Percentiles rank a stretch among this genome's conserved stretches.
phyloP scores from a whole-genome alignment of 2,797 vertebrate species.

The Dromococcyx pavoninus region DNA sequence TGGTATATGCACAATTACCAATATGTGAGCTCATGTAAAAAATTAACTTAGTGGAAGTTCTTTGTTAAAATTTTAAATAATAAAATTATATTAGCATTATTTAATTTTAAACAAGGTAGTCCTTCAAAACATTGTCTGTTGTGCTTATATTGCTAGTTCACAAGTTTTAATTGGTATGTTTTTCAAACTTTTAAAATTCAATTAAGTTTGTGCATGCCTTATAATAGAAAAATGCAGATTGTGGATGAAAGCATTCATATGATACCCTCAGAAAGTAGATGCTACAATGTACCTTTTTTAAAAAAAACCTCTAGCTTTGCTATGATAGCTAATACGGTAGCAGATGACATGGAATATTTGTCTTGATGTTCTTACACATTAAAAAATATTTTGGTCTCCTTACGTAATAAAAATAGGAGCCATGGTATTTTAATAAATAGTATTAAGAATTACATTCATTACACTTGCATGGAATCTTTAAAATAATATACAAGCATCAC shows the following conservation, averaged over 20 bases:
- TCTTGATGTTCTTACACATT: not conserved
- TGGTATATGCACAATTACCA: not conserved
- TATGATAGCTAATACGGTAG: conserved; percentile 31
- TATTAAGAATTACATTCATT: not conserved
- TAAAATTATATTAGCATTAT: not conserved
- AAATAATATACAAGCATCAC: not conserved
- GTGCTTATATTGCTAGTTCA: not conserved
- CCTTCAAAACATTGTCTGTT: not conserved
- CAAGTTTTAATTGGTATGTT: not conserved
- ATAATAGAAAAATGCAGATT: not conserved
- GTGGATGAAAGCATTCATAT: not conserved
- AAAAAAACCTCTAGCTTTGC: not conserved
- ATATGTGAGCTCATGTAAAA: not conserved
- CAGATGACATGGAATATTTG: not conserved
- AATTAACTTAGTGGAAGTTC: not conserved
- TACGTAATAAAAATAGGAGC: not conserved
- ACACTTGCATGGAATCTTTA: not conserved
- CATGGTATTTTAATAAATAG: not conserved
- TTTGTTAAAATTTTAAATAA: not conserved
- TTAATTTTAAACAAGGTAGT: not conserved
- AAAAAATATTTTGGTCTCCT: not conserved
- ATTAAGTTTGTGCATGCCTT: not conserved
- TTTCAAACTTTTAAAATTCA: not conserved
- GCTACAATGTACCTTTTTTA: not conserved
- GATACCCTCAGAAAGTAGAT: not conserved